Percentiles rank a stretch among this genome's conserved stretches.
phyloP scores from a whole-genome alignment of 2,113 vertebrate genomes.

The Stigmatopora argus region DNA sequence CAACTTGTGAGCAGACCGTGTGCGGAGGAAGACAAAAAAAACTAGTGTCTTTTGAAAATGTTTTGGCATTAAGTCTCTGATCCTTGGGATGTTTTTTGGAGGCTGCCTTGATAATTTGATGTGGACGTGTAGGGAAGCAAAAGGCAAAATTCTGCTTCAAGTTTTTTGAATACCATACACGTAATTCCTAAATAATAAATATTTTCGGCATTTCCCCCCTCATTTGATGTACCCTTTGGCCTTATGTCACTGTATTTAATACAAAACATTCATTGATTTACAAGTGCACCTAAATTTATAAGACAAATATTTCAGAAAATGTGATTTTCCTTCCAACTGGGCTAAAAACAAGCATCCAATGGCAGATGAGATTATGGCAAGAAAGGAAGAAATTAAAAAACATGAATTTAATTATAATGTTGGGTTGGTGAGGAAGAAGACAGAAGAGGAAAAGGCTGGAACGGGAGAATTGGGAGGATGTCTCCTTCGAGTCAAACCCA shows the following conservation, averaged over 20 bases:
- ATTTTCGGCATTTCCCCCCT: neutral
- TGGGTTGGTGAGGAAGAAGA: slow-evolving; percentile 10
- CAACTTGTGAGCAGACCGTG: slow-evolving; percentile 1
- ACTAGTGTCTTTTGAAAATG: neutral
- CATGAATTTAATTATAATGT: slow-evolving; percentile 14
- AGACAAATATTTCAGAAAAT: neutral
- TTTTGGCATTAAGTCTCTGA: slow-evolving; percentile 9
- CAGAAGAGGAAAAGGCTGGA: slow-evolving; percentile 8
- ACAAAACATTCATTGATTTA: neutral
- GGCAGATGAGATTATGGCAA: neutral
- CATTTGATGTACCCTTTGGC: slow-evolving; percentile 1
- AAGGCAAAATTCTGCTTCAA: neutral
- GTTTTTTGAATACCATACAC: neutral
- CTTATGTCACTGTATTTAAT: neutral
- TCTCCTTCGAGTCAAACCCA: slow-evolving; percentile 46
- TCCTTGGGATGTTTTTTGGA: slow-evolving; percentile 1
- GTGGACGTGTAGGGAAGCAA: neutral
- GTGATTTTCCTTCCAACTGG: neutral
- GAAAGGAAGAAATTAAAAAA: neutral
- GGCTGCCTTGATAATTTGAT: slow-evolving; percentile 2
- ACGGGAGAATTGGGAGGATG: slow-evolving; percentile 28
- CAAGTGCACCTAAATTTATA: neutral
- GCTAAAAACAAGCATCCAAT: neutral
- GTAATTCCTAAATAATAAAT: too few species aligned
- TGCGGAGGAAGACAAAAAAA: neutral